Base-by-base conservation (phyloP, 2,888 invertebrate genomes). In the Suillia variegata region DNA sequence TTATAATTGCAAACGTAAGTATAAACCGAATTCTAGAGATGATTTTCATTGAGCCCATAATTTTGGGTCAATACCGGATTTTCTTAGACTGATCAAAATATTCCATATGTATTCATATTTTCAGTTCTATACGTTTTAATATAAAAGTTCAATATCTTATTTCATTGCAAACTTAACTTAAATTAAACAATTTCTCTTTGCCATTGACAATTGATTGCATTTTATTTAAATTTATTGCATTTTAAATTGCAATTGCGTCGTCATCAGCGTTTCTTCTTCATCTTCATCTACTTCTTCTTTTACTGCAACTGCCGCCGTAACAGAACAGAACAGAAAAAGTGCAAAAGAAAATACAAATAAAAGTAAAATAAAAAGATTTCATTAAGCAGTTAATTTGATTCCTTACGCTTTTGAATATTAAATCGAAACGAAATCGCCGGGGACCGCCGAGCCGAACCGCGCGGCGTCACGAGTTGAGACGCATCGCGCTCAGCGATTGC, bases 381-480 rank as follows among this genome's bases (percentile, higher is more conserved):
- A 63, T 67, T 65, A 63, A 64, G 62, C 66, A 62, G 66, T 68
- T 66, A 68, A 68, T 68, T 64, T 68, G 63, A 68, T 65, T 68
- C 56, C 65, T 61, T 65, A 54, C 56, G 59, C 60, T 62, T 62
- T 62, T 58, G 58, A 54, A 65, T 61, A 56, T 62, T 62, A 59
- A 61, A 65, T 47, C 52, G 52, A 20, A 48, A 61, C 61, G 47
- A 62, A 62, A 58, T 58, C 47, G 47, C 22, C 21, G 31, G 20
- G 31, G 53, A 21, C 22, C 24, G 42, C 20, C 54, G 18, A 42
- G 13, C 34, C n/a, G n/a, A 54, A 20, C n/a, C 34, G 38, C 24
- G 17, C 31, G 34, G n/a, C 47, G 18, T 13, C 49, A 18, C 33
- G 50, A 49, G 12, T 15, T 49, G 20, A 8, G 42, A 17, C 17